Base-by-base conservation (phyloP, 2,797 vertebrate genomes). In the Avahi laniger region DNA sequence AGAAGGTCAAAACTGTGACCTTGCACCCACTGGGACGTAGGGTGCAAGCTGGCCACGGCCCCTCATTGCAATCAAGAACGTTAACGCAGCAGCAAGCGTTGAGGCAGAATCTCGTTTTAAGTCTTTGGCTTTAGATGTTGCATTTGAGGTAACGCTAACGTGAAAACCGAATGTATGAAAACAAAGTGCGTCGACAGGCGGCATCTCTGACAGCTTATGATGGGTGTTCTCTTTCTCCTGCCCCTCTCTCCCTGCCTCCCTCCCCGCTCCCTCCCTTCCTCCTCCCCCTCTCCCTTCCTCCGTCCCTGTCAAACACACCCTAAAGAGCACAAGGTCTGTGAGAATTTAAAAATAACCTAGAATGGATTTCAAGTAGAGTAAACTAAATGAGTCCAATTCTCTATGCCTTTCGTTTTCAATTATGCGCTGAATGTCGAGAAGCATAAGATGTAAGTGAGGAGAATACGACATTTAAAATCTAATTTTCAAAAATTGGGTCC, bases 331-430 rank as follows among this genome's bases (percentile, higher is more conserved):
- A 46, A 86, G 67, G 91, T 92, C 90, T 57, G 9, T 2, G 59
- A 95, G 88, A 88, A 89, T 85, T 96, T 95, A 95, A 97, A 97
- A 97, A 96, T 95, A 95, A 83, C 93, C 80, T 79, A 81, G 89
- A 88, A 57, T 9, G 88, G 95, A 81, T 91, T 91, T 96, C 93
- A 86, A 80, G 83, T 24, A n/a, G 84, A 91, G 88, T 80, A 82
- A 89, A 95, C 92, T 46, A 95, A 97, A 91, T 89, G 90, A 97
- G 94, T 79, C 92, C 94, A 93, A 97, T 97, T 97, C 95, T 96
- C 96, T 84, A 96, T 33, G 94, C 93, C 94, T 97, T 94, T 97
- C 97, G 93, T 89, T 96, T 92, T 89, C 85, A 94, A 97, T 97
- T 96, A 97, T 52, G 88, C 2, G 0, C 59, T 63, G 26, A 86